Percentiles rank a stretch among this genome's conserved stretches.
These are phyloP conservation scores for Chloropsis cyanopogon DNA, from an alignment of 2,113 vertebrate genomes.

Conservation along the genomic window DNA sequence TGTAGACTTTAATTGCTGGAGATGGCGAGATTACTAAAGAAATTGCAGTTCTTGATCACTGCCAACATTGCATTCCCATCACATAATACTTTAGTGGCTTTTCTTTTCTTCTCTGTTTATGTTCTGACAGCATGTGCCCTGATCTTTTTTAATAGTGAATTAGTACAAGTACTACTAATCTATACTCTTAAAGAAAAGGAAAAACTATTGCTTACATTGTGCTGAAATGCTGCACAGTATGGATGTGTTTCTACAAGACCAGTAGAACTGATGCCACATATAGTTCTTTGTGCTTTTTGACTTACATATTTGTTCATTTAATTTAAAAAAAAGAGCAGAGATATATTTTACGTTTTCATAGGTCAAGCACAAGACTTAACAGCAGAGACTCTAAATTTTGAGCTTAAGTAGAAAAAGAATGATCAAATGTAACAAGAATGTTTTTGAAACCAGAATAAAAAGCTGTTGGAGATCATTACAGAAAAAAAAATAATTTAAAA, in stretches of 20 bases:
- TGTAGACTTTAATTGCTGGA: neutral
- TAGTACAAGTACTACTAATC: neutral
- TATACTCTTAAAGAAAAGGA: neutral
- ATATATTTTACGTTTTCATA: neutral
- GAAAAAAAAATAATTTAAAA: neutral
- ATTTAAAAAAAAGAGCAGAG: fast-evolving
- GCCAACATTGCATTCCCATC: neutral
- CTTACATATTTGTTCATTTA: neutral
- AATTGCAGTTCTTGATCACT: neutral
- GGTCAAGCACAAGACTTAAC: neutral
- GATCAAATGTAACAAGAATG: constrained; percentile 25
- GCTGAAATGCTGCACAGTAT: neutral
- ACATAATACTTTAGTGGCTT: neutral
- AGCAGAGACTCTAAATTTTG: neutral
- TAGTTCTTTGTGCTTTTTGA: neutral
- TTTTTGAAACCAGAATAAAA: constrained; percentile 31
- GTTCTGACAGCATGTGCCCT: neutral
- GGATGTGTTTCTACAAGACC: neutral
- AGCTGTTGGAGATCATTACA: neutral
- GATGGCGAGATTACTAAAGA: neutral
- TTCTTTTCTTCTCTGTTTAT: neutral
- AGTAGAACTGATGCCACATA: neutral
- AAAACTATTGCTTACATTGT: neutral
- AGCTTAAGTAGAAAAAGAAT: neutral
- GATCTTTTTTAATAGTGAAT: neutral